A percentile compares a stretch with the other conserved stretches of the same genome.
Evolutionary conservation across 30 jellyfish, hydroid and myxozoan species (phyloP).

Genomic region (Aurelia coerulea): DNA sequence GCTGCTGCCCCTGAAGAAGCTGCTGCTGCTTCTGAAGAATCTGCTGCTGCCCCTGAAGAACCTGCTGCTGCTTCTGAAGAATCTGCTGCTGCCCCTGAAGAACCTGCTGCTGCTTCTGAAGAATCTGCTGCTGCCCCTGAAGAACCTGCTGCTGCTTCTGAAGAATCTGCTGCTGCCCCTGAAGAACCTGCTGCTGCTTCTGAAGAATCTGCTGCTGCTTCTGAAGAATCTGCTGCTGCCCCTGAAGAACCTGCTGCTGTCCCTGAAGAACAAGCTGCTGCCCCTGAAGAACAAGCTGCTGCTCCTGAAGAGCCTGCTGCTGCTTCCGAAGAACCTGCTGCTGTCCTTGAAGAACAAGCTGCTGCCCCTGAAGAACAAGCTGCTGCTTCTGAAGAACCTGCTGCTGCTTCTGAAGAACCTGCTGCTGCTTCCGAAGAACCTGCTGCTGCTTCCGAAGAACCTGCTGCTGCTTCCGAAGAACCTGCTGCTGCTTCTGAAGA

Average conservation of each 20-base stretch:
- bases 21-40: background rate
- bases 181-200: background rate
- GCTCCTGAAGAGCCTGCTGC: constrained; percentile 33
- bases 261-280: constrained; percentile 21
- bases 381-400: constrained; percentile 22
- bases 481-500: too few species aligned
- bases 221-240: constrained; percentile 28
- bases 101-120: background rate
- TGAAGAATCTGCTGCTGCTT: constrained; percentile 22
- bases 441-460: constrained; percentile 33
- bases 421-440: constrained; percentile 38
- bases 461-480: constrained; percentile 20
- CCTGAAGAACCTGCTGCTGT: constrained; percentile 45
- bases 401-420: constrained; percentile 25
- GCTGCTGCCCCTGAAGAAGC: background rate
- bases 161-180: background rate
- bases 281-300: constrained; percentile 21
- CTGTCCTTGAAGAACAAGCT: background rate
- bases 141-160: constrained; percentile 24
- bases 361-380: constrained; percentile 12
- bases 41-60: constrained; percentile 19
- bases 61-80: constrained; percentile 26
- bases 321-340: background rate
- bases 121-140: constrained; percentile 21
- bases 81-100: constrained; percentile 10